Evolutionary conservation across 2,797 vertebrate genomes (phyloP).

Genomic region (Ciconia nigra): DNA sequence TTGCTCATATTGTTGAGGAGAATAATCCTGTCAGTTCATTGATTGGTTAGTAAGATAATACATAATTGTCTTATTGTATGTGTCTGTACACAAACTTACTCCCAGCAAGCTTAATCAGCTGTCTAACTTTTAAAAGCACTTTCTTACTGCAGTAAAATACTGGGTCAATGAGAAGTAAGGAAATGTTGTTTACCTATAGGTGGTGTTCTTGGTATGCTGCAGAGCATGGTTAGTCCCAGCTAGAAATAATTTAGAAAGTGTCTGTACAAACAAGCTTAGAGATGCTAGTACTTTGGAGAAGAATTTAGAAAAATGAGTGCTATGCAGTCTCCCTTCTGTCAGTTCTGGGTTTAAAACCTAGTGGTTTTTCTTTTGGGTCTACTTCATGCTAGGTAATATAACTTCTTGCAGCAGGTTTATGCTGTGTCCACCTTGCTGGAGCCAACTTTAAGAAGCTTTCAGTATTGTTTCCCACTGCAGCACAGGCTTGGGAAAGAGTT

Average conservation of each 20-base stretch:
- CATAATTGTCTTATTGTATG: background rate
- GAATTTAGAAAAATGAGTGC: background rate
- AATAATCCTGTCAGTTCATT: conserved; percentile 86
- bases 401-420: background rate
- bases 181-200: background rate
- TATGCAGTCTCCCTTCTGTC: background rate
- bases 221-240: background rate
- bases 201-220: background rate
- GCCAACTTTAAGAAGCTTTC: background rate
- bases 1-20: conserved; percentile 82
- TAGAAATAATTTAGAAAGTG: background rate
- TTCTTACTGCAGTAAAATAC: background rate
- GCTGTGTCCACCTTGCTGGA: background rate
- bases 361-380: background rate
- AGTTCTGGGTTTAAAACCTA: background rate
- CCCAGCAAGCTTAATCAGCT: background rate
- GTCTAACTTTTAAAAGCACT: background rate
- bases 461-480: background rate
- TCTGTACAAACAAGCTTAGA: background rate
- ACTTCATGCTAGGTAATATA: background rate
- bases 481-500: background rate
- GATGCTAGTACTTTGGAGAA: background rate
- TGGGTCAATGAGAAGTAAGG: background rate
- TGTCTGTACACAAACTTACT: background rate
- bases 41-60: conserved; percentile 82